Conservation (phyloP, 2,113 vertebrate species). For the Pygoscelis adeliae region DNA sequence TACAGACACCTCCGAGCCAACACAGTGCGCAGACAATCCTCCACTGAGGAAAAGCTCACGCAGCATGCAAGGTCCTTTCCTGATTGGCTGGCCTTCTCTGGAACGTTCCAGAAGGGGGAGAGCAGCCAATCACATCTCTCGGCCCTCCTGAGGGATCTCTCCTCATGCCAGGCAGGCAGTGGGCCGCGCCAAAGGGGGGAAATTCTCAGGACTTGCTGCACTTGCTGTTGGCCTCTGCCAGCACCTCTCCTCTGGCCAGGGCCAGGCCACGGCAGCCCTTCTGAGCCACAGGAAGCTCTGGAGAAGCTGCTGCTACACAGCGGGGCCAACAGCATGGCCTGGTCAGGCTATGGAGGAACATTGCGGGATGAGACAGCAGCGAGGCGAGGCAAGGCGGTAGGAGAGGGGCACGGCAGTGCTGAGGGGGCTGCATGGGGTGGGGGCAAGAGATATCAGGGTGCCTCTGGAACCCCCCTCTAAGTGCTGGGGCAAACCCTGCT, state of each 20-base stretch:
- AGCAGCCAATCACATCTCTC: background rate
- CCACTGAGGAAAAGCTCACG: rapidly evolving
- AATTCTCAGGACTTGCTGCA: rapidly evolving
- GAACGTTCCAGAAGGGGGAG: background rate
- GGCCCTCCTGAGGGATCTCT: rapidly evolving
- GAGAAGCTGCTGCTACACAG: background rate
- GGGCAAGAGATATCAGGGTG: background rate
- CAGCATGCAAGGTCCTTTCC: rapidly evolving
- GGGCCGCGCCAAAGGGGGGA: rapidly evolving
- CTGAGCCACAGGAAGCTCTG: no score
- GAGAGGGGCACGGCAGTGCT: background rate
- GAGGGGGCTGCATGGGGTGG: no score
- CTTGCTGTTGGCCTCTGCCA: rapidly evolving
- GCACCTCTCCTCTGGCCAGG: rapidly evolving
- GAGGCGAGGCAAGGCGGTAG: background rate
- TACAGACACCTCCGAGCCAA: rapidly evolving
- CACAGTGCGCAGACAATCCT: rapidly evolving
- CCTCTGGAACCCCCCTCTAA: background rate
- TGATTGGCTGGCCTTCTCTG: background rate
- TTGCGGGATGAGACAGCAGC: rapidly evolving
- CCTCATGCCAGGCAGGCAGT: rapidly evolving
- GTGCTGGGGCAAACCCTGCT: background rate
- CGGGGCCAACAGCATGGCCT: rapidly evolving
- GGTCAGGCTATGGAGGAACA: background rate
- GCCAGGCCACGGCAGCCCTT: no score